Evolutionary conservation across 1,140 invertebrate species (phyloP), one percentile per base, ranked within the genome.

Genomic region (Ceratina australensis): DNA sequence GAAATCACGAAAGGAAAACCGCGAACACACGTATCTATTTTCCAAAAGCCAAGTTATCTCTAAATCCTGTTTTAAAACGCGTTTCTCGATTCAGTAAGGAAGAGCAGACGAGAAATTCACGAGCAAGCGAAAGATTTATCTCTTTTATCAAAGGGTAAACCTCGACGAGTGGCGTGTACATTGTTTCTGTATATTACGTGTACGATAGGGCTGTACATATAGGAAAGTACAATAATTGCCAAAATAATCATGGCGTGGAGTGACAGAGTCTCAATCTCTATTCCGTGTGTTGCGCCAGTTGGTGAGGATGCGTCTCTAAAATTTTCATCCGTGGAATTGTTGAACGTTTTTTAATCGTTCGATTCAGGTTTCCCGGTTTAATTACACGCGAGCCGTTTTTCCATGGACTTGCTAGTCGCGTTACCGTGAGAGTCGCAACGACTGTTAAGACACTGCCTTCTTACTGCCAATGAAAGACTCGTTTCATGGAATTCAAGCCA

Each of bases 141-240:
- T 28, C 16, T 60, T 57, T 78, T 49, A 66, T 24, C 20, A 26
- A 18, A 26, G 18, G 4, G 20, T 20, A 24, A 20, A 49, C 22
- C 64, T 65, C 64, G 20, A 20, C 15, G 49, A 54, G 54, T 54
- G 49, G 10, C 52, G 49, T 68, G 65, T 68, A 68, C 24, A 57
- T 18, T 42, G 22, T 54, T 50, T 20, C 13, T 67, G 57, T 68
- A 77, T 61, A 63, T 83, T 65, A 78, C 72, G 72, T 72, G 64
- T 84, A 84, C 59, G 56, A 85, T 83, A 81, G 60, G 79, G 26
- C 22, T 84, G 83, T 84, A 84, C 71, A 83, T 85, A 85, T 80
- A 85, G 78, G 72, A 85, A 73, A 85, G 84, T 86, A 86, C 84
- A 86, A 86, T 86, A 86, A 85, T 79, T 86, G 84, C 84, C 83